Conservation (phyloP, 1,140 invertebrate species). For the Lasioglossum albipes region DNA sequence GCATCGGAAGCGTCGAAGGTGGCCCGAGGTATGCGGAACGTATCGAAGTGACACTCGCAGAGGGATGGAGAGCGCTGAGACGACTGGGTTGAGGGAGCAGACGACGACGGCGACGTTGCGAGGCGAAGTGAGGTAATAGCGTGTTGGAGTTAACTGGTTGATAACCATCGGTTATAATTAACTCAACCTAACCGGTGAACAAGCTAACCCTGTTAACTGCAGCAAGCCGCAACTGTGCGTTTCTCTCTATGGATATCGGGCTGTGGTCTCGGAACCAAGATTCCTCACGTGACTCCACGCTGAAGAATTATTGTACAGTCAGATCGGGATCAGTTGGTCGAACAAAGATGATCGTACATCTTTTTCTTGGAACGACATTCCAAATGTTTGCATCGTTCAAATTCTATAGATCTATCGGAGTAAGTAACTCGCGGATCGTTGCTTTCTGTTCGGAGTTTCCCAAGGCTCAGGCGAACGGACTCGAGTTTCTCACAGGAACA, state of each 20-base stretch:
- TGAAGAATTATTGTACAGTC: not conserved
- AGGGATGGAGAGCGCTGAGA: conserved; percentile 17
- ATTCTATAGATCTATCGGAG: too few species aligned
- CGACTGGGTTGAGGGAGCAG: conserved; percentile 7
- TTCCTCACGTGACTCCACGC: not conserved
- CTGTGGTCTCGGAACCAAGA: not conserved
- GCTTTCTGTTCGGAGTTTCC: not conserved
- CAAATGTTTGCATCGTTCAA: too few species aligned
- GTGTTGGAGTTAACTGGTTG: conserved; percentile 80
- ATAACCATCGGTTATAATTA: conserved; percentile 81
- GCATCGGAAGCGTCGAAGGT: conserved; percentile 14
- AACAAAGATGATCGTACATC: not conserved
- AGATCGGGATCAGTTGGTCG: not conserved
- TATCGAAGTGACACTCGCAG: conserved; percentile 52
- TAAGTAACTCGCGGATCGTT: too few species aligned
- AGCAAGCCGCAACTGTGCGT: conserved; percentile 47
- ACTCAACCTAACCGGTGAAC: conserved; percentile 79
- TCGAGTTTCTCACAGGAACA: conserved; percentile 30
- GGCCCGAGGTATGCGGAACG: conserved; percentile 9
- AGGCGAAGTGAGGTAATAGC: conserved; percentile 78
- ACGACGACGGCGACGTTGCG: conserved; percentile 47
- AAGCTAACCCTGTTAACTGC: conserved; percentile 75
- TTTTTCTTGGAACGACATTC: too few species aligned
- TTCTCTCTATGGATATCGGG: conserved; percentile 36
- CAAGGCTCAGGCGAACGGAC: not conserved